Evolutionary conservation across 2,888 invertebrate genomes (phyloP).

Genomic region (Nephrocerus scutellatus): DNA sequence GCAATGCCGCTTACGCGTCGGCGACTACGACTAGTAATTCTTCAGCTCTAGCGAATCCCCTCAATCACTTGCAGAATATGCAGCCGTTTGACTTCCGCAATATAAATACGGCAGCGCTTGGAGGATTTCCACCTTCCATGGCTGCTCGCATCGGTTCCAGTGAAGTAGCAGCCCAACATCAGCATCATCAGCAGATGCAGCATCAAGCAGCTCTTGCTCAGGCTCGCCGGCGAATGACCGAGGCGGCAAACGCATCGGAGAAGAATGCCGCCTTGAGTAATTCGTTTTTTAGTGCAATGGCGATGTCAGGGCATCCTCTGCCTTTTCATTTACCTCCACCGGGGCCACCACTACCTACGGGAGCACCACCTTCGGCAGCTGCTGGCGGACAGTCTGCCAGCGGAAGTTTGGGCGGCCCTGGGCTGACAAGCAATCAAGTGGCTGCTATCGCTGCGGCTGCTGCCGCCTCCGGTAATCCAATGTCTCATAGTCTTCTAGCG

Average conservation of each 20-base stretch:
- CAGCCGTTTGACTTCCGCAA: conserved; percentile 91
- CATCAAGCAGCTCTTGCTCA: conserved; percentile 43
- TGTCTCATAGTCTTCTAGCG: conserved; percentile 57
- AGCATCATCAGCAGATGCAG: conserved; percentile 36
- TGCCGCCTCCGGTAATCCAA: conserved; percentile 56
- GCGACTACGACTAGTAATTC: conserved; percentile 21
- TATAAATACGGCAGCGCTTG: conserved; percentile 51
- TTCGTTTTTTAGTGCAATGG: conserved; percentile 55
- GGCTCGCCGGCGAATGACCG: conserved; percentile 52
- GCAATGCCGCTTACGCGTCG: conserved; percentile 7
- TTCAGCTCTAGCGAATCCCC: conserved; percentile 55
- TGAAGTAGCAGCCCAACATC: conserved; percentile 42
- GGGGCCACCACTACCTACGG: conserved; percentile 55
- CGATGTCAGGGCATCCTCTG: conserved; percentile 54
- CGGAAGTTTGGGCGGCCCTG: conserved; percentile 27
- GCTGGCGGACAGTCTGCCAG: conserved; percentile 17
- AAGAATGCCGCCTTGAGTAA: conserved; percentile 47
- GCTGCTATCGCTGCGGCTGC: conserved; percentile 54
- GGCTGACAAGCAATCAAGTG: conserved; percentile 55
- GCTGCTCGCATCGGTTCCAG: conserved; percentile 37
- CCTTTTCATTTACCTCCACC: conserved; percentile 61
- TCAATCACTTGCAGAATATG: conserved; percentile 88
- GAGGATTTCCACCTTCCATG: conserved; percentile 46
- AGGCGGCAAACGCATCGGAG: conserved; percentile 43
- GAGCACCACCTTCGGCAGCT: conserved; percentile 15